phyloP scores from a whole-genome alignment of 1,140 invertebrate genomes.

The Scylla paramamosain region DNA sequence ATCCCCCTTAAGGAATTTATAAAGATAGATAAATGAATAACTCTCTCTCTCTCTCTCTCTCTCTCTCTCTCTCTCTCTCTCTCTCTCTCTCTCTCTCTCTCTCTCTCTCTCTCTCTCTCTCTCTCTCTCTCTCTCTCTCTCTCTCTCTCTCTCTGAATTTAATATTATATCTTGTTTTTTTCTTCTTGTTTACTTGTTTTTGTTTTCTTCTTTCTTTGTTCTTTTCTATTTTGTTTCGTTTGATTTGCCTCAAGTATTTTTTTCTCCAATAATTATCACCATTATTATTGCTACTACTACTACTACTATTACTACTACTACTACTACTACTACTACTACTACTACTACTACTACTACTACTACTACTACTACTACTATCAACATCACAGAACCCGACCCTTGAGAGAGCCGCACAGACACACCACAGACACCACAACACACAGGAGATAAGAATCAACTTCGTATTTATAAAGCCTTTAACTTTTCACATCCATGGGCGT shows the following conservation, averaged over 20 bases:
- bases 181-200: too few relatives aligned
- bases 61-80: slow-evolving; percentile 52
- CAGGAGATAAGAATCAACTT: too few relatives aligned
- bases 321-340: slow-evolving; percentile 47
- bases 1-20: too few relatives aligned
- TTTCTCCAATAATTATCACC: background rate
- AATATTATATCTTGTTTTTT: too few relatives aligned
- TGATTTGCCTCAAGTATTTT: background rate
- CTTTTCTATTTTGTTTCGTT: background rate
- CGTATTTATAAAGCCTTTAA: too few relatives aligned
- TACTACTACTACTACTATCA: too few relatives aligned
- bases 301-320: slow-evolving; percentile 42
- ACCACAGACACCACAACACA: too few relatives aligned
- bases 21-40: background rate
- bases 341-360: slow-evolving; percentile 29
- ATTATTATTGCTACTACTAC: slow-evolving; percentile 10
- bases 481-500: background rate
- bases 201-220: too few relatives aligned
- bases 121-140: slow-evolving; percentile 51
- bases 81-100: slow-evolving; percentile 43
- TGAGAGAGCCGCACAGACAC: too few relatives aligned
- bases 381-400: too few relatives aligned
- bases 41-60: background rate
- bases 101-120: slow-evolving; percentile 40
- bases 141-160: background rate